phyloP scores from a whole-genome alignment of 53 echinoderm and acorn worm genomes.

The Stichopus horrens region DNA sequence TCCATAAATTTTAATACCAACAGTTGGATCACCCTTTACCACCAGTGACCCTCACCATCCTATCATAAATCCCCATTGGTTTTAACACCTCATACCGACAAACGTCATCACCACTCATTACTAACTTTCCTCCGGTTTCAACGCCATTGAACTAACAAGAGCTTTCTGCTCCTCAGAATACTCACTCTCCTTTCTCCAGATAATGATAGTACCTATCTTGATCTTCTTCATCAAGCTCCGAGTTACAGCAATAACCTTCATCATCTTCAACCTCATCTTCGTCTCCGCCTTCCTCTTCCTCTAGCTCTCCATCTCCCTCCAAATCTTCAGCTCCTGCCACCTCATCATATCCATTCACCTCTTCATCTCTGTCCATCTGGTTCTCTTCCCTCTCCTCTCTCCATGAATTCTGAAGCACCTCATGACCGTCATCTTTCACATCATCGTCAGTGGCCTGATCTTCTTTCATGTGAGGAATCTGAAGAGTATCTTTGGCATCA shows the following conservation, averaged over 20 bases:
- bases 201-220: slow-evolving; percentile 27
- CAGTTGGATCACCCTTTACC: too few species aligned
- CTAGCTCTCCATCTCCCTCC: too few species aligned
- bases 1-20: too few species aligned
- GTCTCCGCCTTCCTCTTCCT: slow-evolving; percentile 9
- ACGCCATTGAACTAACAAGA: background rate
- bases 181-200: slow-evolving; percentile 53
- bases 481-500: background rate
- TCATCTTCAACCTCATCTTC: slow-evolving; percentile 21
- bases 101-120: too few species aligned
- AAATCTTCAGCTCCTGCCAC: slow-evolving; percentile 8
- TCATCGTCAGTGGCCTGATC: slow-evolving; percentile 36
- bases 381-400: slow-evolving; percentile 20
- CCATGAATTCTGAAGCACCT: background rate
- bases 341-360: slow-evolving; percentile 20
- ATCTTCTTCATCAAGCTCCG: slow-evolving; percentile 34
- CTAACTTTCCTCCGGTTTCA: too few species aligned
- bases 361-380: slow-evolving; percentile 15
- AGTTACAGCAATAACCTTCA: slow-evolving; percentile 26
- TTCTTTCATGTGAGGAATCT: background rate
- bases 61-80: too few species aligned
- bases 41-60: too few species aligned
- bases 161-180: background rate
- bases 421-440: slow-evolving; percentile 2
- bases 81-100: too few species aligned